Conservation (phyloP, 2,888 invertebrate genomes). For the Polymixis flavicincta region DNA sequence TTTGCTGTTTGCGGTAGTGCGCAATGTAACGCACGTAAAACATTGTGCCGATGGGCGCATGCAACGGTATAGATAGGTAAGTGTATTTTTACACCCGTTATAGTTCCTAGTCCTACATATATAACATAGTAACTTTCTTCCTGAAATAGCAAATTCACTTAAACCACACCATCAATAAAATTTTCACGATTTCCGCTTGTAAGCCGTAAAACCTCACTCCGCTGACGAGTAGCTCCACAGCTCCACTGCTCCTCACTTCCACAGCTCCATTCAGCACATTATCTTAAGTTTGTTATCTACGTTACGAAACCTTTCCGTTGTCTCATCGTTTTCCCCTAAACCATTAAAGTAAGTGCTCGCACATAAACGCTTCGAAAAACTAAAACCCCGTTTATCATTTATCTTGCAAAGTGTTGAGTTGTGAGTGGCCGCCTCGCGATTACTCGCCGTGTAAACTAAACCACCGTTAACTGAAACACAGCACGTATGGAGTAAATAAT, state of each 20-base stretch:
- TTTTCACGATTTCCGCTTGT: constrained; percentile 43
- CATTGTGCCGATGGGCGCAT: no score
- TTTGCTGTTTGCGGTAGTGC: no score
- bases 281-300: constrained; percentile 56
- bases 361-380: constrained; percentile 66
- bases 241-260: constrained; percentile 16
- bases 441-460: constrained; percentile 55
- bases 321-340: constrained; percentile 66
- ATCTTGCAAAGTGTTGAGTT: constrained; percentile 65
- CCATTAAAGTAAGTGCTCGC: constrained; percentile 70
- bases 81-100: no score
- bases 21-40: no score
- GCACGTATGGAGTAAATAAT: constrained; percentile 72
- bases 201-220: constrained; percentile 56
- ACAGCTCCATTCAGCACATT: constrained; percentile 49
- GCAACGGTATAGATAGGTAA: no score
- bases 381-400: constrained; percentile 70
- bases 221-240: constrained; percentile 39
- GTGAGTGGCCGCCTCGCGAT: constrained; percentile 56
- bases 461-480: constrained; percentile 56
- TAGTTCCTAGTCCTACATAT: not conserved
- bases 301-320: constrained; percentile 58
- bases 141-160: constrained; percentile 44
- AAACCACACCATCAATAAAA: constrained; percentile 43
- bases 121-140: not conserved